Base-by-base conservation (phyloP, 2,888 invertebrate genomes). In the Ypsolopha scabrella region DNA sequence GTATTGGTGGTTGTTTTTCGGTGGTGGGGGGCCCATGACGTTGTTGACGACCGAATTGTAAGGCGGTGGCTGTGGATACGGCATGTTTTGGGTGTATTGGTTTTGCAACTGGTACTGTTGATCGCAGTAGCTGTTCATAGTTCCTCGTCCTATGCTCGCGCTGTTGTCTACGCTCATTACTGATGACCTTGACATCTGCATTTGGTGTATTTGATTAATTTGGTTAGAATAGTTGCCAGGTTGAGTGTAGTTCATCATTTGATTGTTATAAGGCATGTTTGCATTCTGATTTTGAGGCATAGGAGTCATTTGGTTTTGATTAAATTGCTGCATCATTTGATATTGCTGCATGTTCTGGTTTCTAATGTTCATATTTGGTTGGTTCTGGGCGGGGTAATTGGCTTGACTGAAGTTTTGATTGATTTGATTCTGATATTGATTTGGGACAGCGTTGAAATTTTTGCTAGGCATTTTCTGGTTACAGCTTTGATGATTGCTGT, bases 121-220 rank as follows among this genome's bases (percentile, higher is more conserved):
- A 48, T 82, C 85, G 46, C 80, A 80, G 52, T 77, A 85, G 54
- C 70, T 78, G 54, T 75, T 80, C 67, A 85, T 72, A 0, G 69
- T 68, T 1, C 81, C 82, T 53, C 83, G 64, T 54, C 67, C 73
- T 75, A 81, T 79, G 52, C 78, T 81, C 0, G 77, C 80, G 52
- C 80, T 85, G 58, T 78, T 85, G 53, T 86, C 85, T 0, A 85
- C 83, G 52, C 86, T 86, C 86, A 86, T 86, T 48, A 80, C 64
- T 0, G 86, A 86, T 2, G 85, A 83, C 53, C 85, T 72, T 0
- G 85, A 86, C 75, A 83, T 76, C 63, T 85, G 85, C 61, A 80
- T 59, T 1, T 72, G 75, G 60, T 83, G 75, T 65, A 80, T 75
- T 53, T 78, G 82, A 51, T 67, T 75, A 45, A 60, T 69, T 61